phyloP scores from a whole-genome alignment of 2,888 invertebrate species.

The Pyrgus malvae region DNA sequence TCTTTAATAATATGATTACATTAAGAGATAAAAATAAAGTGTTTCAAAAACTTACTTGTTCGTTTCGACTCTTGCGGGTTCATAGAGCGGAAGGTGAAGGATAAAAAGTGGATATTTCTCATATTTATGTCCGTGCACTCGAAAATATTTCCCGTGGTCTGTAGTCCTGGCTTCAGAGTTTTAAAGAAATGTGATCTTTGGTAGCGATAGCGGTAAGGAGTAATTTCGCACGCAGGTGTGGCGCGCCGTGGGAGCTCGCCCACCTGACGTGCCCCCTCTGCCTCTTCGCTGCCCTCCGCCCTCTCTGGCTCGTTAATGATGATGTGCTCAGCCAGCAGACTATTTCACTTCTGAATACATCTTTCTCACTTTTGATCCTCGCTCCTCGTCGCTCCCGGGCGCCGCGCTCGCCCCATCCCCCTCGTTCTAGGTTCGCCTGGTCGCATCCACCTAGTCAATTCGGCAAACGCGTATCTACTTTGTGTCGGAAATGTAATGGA shows the following conservation, averaged over 20 bases:
- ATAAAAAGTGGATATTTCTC: constrained; percentile 78
- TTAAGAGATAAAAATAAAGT: not conserved
- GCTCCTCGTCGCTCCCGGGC: constrained; percentile 56
- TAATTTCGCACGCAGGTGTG: constrained; percentile 72
- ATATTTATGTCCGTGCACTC: constrained; percentile 79
- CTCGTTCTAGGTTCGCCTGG: constrained; percentile 67
- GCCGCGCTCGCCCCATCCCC: constrained; percentile 55
- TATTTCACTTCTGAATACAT: constrained; percentile 87
- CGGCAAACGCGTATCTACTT: constrained; percentile 81
- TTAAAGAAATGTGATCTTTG: constrained; percentile 61
- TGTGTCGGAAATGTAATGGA: constrained; percentile 82
- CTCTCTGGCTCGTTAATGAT: constrained; percentile 88
- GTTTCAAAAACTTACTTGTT: constrained; percentile 10
- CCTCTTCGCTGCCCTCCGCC: constrained; percentile 82
- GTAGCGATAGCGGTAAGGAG: constrained; percentile 59
- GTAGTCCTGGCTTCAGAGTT: constrained; percentile 46
- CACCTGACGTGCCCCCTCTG: constrained; percentile 83
- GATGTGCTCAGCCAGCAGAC: constrained; percentile 89
- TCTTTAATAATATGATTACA: too few relatives aligned
- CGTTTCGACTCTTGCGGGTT: constrained; percentile 5
- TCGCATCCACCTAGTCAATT: constrained; percentile 81
- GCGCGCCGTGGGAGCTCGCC: constrained; percentile 77
- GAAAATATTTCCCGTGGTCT: constrained; percentile 74
- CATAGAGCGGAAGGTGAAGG: constrained; percentile 51
- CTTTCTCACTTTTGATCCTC: constrained; percentile 81